phyloP scores from a whole-genome alignment of 1,140 invertebrate species.

The Rhizoglyphus robini region DNA sequence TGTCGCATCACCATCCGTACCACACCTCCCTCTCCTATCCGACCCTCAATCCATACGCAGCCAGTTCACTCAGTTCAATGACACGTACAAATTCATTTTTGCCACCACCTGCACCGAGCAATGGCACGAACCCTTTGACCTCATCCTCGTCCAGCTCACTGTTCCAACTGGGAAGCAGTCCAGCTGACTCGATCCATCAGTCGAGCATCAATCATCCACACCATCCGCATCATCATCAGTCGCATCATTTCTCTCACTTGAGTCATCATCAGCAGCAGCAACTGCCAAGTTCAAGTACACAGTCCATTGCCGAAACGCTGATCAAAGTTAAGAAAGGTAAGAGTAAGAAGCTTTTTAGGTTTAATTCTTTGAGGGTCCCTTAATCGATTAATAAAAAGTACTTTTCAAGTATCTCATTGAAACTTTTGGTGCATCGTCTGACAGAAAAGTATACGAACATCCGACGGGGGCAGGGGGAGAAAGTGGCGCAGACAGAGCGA shows the following conservation, averaged over 20 bases:
- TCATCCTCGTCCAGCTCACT: background rate
- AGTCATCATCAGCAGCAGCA: conserved; percentile 7
- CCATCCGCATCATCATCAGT: background rate
- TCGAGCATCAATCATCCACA: background rate
- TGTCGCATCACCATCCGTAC: background rate
- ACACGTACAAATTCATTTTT: background rate
- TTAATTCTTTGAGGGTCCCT: too few relatives aligned
- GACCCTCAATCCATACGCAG: background rate
- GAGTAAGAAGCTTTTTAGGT: too few relatives aligned
- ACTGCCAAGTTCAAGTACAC: background rate
- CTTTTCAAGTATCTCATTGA: too few relatives aligned
- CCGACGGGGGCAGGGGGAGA: too few relatives aligned
- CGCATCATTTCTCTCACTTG: background rate
- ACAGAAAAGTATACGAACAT: too few relatives aligned
- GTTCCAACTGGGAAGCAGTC: background rate
- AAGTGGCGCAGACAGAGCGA: too few relatives aligned
- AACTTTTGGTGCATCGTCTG: too few relatives aligned
- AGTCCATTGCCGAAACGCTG: too few relatives aligned
- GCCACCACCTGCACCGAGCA: background rate
- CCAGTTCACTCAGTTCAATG: background rate
- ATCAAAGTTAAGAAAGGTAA: too few relatives aligned
- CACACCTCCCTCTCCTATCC: background rate
- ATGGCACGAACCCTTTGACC: background rate
- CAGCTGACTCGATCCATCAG: background rate
- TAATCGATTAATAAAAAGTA: too few relatives aligned